Conservation (phyloP, 2,888 invertebrate genomes). For the Trichogramma evanescens region DNA sequence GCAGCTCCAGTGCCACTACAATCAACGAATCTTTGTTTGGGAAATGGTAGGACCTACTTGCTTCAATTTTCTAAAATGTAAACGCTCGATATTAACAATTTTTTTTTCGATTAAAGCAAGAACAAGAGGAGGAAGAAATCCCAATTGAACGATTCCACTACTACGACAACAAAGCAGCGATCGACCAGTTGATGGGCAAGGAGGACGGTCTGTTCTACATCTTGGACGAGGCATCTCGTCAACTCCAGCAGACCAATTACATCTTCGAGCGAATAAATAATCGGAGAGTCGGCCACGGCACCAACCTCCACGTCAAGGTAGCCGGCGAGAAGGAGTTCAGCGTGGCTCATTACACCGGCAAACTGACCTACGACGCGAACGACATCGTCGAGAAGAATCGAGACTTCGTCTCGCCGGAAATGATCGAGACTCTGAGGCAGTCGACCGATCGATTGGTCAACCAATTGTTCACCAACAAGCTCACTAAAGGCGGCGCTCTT, state of each 20-base stretch:
- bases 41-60: slow-evolving; percentile 59
- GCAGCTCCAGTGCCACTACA: slow-evolving; percentile 88
- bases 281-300: slow-evolving; percentile 38
- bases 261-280: slow-evolving; percentile 60
- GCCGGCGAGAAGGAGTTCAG: slow-evolving; percentile 65
- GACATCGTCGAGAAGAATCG: slow-evolving; percentile 85
- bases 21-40: slow-evolving; percentile 85
- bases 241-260: slow-evolving; percentile 62
- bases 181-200: slow-evolving; percentile 81
- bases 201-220: slow-evolving; percentile 76
- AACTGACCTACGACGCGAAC: slow-evolving; percentile 73
- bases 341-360: slow-evolving; percentile 86
- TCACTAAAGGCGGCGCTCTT: slow-evolving; percentile 80
- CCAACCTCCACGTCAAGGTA: slow-evolving; percentile 53
- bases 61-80: background rate
- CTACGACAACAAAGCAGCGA: slow-evolving; percentile 80
- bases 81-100: background rate
- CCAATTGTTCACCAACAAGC: slow-evolving; percentile 73
- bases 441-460: slow-evolving; percentile 66
- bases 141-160: slow-evolving; percentile 66
- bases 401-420: slow-evolving; percentile 83
- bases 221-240: slow-evolving; percentile 80
- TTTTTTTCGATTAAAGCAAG: slow-evolving; percentile 48
- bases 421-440: slow-evolving; percentile 76
- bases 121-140: slow-evolving; percentile 71